A percentile compares a stretch with the other conserved stretches of the same genome.
Evolutionary conservation across 1,140 invertebrate genomes (phyloP).

Genomic region (Sinonovacula constricta): DNA sequence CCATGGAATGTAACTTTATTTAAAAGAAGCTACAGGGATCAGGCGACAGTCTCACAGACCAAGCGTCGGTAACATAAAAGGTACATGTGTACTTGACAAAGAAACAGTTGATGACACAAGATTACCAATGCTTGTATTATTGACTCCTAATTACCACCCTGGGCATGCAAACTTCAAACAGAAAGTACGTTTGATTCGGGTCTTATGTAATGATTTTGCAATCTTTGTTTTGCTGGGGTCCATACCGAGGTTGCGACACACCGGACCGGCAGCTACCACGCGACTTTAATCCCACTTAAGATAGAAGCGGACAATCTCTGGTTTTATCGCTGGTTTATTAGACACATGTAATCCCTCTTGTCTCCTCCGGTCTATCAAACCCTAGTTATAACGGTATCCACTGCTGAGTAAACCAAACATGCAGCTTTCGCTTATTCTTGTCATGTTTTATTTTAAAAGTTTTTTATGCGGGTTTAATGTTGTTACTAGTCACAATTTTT

Average conservation of each 20-base stretch:
- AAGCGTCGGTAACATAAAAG: too few species aligned
- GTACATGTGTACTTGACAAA: too few species aligned
- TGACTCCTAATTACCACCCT: constrained; percentile 33
- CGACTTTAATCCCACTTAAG: constrained; percentile 34
- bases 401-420: too few species aligned
- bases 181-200: constrained; percentile 12
- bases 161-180: constrained; percentile 30
- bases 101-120: constrained; percentile 38
- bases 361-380: too few species aligned
- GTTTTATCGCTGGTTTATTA: constrained; percentile 42
- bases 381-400: too few species aligned
- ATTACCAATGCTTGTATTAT: not conserved
- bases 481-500: too few species aligned
- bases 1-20: too few species aligned
- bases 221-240: constrained; percentile 22
- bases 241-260: constrained; percentile 25
- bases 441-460: too few species aligned
- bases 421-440: too few species aligned
- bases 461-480: too few species aligned
- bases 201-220: constrained; percentile 20
- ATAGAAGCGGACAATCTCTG: constrained; percentile 37
- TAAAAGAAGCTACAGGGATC: too few species aligned
- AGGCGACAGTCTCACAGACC: too few species aligned
- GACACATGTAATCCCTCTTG: constrained; percentile 33
- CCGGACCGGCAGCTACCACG: constrained; percentile 8